These are phyloP conservation scores for Platalea minor DNA, from an alignment of 2,797 vertebrate species.

Conservation along the genomic window DNA sequence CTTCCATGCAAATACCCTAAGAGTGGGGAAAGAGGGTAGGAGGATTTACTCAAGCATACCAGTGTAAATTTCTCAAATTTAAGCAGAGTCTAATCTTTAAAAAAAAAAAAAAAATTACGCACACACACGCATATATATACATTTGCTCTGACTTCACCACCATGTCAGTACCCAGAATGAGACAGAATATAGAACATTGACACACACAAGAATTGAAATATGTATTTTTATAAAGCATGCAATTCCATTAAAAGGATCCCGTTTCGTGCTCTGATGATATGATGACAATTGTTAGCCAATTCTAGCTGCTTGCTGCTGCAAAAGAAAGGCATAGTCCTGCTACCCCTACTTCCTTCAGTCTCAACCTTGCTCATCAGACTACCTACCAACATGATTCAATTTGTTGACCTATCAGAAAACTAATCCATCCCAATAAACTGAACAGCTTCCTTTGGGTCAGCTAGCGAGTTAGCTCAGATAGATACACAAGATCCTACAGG, in stretches of 20 bases:
- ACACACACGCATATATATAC: neutral
- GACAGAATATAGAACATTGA: neutral
- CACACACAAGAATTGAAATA: neutral
- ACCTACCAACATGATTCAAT: neutral
- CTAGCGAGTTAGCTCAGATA: neutral
- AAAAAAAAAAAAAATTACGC: too few species aligned
- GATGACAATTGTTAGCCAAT: neutral
- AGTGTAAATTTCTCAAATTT: neutral
- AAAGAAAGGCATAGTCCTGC: neutral
- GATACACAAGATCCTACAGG: neutral
- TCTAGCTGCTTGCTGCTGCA: neutral
- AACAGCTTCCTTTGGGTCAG: neutral
- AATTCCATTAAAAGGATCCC: neutral
- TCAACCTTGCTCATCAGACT: neutral
- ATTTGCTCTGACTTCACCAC: neutral
- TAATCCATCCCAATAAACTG: neutral
- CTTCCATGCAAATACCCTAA: neutral
- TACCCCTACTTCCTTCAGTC: neutral
- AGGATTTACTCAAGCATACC: neutral
- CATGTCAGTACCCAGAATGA: neutral
- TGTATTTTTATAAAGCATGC: neutral
- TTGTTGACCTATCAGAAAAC: neutral
- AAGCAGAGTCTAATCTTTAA: neutral
- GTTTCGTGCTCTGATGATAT: neutral
- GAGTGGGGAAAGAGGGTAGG: neutral